Percentiles rank a stretch among this genome's conserved stretches.
Evolutionary conservation across 2,888 invertebrate species (phyloP).

Genomic region (Seira musarum): DNA sequence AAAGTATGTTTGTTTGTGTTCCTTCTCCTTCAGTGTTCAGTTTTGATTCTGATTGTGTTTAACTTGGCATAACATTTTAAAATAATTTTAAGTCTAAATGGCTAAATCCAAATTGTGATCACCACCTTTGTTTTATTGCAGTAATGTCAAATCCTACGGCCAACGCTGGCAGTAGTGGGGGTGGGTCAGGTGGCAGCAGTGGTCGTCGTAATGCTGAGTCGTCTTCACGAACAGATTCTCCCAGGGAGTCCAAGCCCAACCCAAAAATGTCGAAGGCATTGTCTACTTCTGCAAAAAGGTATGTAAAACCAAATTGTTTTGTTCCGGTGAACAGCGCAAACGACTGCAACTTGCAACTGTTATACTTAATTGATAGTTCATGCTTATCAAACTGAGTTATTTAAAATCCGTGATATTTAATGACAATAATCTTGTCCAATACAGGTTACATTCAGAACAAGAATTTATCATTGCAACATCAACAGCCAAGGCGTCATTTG

Average conservation of each 20-base stretch:
- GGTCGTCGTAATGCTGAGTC: conserved; percentile 58
- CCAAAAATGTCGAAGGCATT: conserved; percentile 95
- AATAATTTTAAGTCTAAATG: too few species aligned
- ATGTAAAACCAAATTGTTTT: conserved; percentile 22
- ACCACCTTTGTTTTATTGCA: too few species aligned
- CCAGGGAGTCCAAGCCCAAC: conserved; percentile 74
- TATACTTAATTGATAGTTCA: too few species aligned
- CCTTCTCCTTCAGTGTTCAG: too few species aligned
- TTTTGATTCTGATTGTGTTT: too few species aligned
- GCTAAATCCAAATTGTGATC: too few species aligned
- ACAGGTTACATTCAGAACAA: conserved; percentile 91
- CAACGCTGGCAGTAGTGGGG: conserved; percentile 62
- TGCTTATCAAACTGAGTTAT: too few species aligned
- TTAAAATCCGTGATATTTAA: neutral
- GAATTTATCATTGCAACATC: conserved; percentile 99
- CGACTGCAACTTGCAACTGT: too few species aligned
- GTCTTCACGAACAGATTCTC: conserved; percentile 54
- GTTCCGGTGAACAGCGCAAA: neutral
- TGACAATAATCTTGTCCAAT: neutral
- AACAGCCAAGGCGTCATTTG: conserved; percentile 99
- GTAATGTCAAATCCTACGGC: conserved; percentile 51
- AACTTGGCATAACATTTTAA: too few species aligned
- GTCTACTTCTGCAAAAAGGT: conserved; percentile 91
- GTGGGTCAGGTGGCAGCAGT: conserved; percentile 56
- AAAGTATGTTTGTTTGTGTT: too few species aligned